Evolutionary conservation across 2,888 invertebrate genomes (phyloP).

Genomic region (Hydropsyche betteni): DNA sequence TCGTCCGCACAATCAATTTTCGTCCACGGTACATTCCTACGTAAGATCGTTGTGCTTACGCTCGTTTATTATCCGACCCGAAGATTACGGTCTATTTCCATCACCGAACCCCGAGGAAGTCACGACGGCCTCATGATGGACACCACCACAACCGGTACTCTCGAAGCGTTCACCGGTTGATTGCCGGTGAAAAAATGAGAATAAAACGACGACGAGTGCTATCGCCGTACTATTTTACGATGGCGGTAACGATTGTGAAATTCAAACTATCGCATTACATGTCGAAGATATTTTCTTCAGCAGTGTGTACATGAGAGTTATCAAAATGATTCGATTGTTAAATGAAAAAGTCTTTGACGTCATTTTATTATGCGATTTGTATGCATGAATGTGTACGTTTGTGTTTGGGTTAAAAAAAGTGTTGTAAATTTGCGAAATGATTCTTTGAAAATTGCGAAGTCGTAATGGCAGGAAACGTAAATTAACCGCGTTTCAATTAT

Average conservation of each 20-base stretch:
- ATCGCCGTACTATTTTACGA: conserved; percentile 24
- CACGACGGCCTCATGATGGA: conserved; percentile 24
- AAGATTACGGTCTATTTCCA: conserved; percentile 22
- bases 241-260: conserved; percentile 26
- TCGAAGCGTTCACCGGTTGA: conserved; percentile 1
- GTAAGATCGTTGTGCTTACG: background rate
- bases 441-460: too few species aligned
- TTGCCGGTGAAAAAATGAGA: background rate
- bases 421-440: too few species aligned
- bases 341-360: too few species aligned
- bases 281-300: too few species aligned
- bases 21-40: background rate
- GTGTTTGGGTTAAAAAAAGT: too few species aligned
- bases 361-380: too few species aligned
- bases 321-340: too few species aligned
- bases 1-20: background rate
- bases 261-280: conserved; percentile 1
- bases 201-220: background rate
- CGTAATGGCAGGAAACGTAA: too few species aligned
- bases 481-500: too few species aligned
- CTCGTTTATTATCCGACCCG: background rate
- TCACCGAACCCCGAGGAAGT: conserved; percentile 24
- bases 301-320: too few species aligned
- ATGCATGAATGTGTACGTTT: too few species aligned
- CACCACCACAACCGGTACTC: background rate